Evolutionary conservation across 2,113 vertebrate genomes (phyloP).

Genomic region (Philantomba maxwellii): DNA sequence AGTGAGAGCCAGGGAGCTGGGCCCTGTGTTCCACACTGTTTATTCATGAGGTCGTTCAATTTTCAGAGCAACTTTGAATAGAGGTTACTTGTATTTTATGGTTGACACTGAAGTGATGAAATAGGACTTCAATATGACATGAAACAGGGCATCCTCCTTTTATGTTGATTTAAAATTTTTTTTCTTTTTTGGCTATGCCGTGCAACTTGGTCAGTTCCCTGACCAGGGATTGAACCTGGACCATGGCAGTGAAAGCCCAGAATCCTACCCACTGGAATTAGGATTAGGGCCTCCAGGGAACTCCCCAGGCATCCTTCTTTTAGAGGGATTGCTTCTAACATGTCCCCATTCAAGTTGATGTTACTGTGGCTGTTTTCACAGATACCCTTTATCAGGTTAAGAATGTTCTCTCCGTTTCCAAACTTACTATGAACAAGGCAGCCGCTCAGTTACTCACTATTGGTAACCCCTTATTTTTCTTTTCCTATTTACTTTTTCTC

Average conservation of each 20-base stretch:
- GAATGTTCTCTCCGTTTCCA: not conserved
- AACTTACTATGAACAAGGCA: not conserved
- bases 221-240: not conserved
- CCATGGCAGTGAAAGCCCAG: not conserved
- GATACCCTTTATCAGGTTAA: not conserved
- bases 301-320: not conserved
- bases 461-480: not conserved
- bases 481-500: not conserved
- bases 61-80: not conserved
- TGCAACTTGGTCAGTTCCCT: not conserved
- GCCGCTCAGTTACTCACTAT: not conserved
- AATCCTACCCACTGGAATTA: not conserved
- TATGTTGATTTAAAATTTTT: not conserved
- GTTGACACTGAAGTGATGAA: not conserved
- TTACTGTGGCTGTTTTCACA: not conserved
- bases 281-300: not conserved
- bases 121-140: not conserved
- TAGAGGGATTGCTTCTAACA: not conserved
- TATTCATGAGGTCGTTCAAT: not conserved
- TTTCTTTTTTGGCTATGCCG: not conserved
- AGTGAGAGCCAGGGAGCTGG: not conserved
- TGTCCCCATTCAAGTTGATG: too few species aligned
- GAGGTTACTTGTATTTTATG: not conserved
- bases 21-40: not conserved
- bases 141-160: not conserved